Evolutionary conservation across 2,888 invertebrate species (phyloP).

Genomic region (Athalia circularis): DNA sequence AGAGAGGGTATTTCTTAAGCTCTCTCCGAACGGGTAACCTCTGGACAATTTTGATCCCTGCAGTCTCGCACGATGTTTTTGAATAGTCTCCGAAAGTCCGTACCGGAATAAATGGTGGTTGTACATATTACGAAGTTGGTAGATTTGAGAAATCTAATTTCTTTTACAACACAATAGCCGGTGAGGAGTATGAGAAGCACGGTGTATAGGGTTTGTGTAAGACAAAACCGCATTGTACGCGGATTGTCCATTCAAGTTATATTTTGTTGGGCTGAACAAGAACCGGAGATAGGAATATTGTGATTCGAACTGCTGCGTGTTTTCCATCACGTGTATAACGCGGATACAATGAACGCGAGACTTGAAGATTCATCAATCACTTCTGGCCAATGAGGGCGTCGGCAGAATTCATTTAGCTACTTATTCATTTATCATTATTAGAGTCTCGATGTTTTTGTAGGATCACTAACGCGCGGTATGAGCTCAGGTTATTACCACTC

Average conservation of each 20-base stretch:
- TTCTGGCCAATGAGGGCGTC: conserved; percentile 67
- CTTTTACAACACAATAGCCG: background rate
- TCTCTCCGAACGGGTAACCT: background rate
- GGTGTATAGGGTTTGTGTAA: no score
- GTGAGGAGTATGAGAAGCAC: background rate
- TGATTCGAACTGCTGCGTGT: conserved; percentile 36
- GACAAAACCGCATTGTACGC: background rate
- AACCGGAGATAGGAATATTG: conserved; percentile 20
- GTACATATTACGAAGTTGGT: no score
- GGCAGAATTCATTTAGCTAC: conserved; percentile 70
- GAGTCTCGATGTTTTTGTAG: conserved; percentile 55
- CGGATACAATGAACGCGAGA: conserved; percentile 49
- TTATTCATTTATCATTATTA: conserved; percentile 73
- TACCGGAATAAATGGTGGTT: no score
- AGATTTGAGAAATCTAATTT: conserved; percentile 12
- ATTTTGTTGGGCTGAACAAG: conserved; percentile 3
- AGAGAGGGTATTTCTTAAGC: conserved; percentile 26
- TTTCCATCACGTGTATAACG: conserved; percentile 39
- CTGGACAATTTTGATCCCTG: no score
- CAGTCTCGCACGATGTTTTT: background rate
- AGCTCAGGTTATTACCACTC: background rate
- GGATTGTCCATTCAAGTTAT: background rate
- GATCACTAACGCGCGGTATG: conserved; percentile 52
- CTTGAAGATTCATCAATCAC: conserved; percentile 66
- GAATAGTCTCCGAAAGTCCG: background rate